These are phyloP conservation scores for Cheiracanthium punctorium DNA, from an alignment of 2,888 invertebrate species.

Conservation along the genomic window DNA sequence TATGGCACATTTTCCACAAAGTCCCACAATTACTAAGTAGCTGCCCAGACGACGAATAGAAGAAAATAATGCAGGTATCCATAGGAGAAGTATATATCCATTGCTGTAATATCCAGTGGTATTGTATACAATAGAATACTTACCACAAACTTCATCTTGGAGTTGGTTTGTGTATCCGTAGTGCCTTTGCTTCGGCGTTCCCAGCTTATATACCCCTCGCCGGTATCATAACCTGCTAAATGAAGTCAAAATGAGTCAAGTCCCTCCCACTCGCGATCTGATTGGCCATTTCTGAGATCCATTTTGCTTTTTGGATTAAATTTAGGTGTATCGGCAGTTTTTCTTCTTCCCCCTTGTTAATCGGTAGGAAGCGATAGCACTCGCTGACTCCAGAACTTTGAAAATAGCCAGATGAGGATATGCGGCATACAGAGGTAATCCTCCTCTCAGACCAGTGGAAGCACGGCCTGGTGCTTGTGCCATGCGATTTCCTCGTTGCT, in stretches of 20 bases:
- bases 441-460: neutral
- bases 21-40: too few species aligned
- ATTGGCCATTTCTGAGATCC: slow-evolving; percentile 43
- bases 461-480: neutral
- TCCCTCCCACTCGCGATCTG: slow-evolving; percentile 40
- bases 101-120: slow-evolving; percentile 7
- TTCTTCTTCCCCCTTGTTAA: slow-evolving; percentile 30
- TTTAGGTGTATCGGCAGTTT: slow-evolving; percentile 39
- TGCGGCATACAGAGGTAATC: neutral
- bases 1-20: too few species aligned
- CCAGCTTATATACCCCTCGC: slow-evolving; percentile 44
- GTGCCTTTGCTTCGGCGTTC: neutral
- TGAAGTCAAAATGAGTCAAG: slow-evolving; percentile 44
- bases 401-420: slow-evolving; percentile 11
- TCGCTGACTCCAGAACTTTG: slow-evolving; percentile 17
- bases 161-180: slow-evolving; percentile 25
- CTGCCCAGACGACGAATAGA: too few species aligned
- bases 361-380: slow-evolving; percentile 44
- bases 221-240: neutral
- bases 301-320: slow-evolving; percentile 52
- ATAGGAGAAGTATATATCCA: neutral
- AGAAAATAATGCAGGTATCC: too few species aligned
- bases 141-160: slow-evolving; percentile 68
- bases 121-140: slow-evolving; percentile 32
- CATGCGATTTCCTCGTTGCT: neutral